Evolutionary conservation across 2,113 vertebrate genomes (phyloP), one percentile per base, ranked within the genome.

Genomic region (Galeopterus variegatus): DNA sequence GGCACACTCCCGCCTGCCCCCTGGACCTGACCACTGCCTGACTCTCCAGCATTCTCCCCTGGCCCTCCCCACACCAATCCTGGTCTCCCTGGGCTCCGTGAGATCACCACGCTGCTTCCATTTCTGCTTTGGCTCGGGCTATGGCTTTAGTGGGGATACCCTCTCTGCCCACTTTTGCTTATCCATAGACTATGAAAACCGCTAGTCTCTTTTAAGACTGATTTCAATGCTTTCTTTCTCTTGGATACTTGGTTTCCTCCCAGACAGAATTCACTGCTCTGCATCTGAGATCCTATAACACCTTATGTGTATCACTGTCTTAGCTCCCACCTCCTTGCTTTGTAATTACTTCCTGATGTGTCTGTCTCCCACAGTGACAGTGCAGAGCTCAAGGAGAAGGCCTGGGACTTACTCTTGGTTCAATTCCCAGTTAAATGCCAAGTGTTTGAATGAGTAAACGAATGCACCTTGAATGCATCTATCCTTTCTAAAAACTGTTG

Each of bases 261-360:
- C 2, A 52, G 24, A 24, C 2, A 12, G 54, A 33, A 79, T 21
- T 48, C 73, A 23, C 13, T 4, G n/a, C 19, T 58, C 76, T 24
- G 36, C 0, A 1, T 28, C 54, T 28, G 41, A 41, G 26, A 18
- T 50, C 54, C 31, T 8, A 8, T 3, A 14, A 14, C 3, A 31
- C 36, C 8, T 9, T 12, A 0, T 0, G 4, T 8, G 14, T 0
- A 0, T 54, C 3, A 31, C 77, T n/a, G 0, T 1, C 50, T 54
- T 28, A 18, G 58, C 23, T 31, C 31, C 8, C 18, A 10, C 48
- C 12, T n/a, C 77, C 58, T 72, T 24, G 23, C 19, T 48, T 31
- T 15, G 50, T 13, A 14, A 7, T 58, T 28, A 52, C 48, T 52
- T 67, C 54, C 60, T 10, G 13, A 41, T n/a, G 8, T 23, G 19